Conservation (phyloP, 2,888 invertebrate genomes). For the Zygogramma bicolorata region DNA sequence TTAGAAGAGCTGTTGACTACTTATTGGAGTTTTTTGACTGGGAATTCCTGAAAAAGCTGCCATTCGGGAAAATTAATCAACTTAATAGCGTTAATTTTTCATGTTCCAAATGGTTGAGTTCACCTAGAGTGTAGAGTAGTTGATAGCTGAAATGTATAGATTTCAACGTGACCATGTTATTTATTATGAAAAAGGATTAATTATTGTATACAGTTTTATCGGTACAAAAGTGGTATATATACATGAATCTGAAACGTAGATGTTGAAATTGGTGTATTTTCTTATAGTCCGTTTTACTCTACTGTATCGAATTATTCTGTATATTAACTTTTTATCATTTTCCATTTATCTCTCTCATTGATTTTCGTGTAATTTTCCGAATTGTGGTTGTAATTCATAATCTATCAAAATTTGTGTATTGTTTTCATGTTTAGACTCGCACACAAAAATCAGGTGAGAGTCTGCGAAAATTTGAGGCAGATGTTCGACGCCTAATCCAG, state of each 20-base stretch:
- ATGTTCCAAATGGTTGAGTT: slow-evolving; percentile 29
- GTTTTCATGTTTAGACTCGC: too few relatives aligned
- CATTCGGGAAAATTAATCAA: slow-evolving; percentile 28
- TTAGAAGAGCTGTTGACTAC: slow-evolving; percentile 18
- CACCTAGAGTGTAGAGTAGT: slow-evolving; percentile 38
- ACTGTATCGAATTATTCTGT: slow-evolving; percentile 12
- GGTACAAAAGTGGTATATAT: too few relatives aligned
- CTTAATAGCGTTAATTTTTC: slow-evolving; percentile 33
- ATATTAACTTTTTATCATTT: too few relatives aligned
- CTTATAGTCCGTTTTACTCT: slow-evolving; percentile 35
- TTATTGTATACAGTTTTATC: slow-evolving; percentile 39
- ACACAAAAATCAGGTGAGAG: too few relatives aligned
- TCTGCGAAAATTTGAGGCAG: too few relatives aligned
- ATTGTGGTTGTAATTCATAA: too few relatives aligned
- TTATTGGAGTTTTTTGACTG: slow-evolving; percentile 29
- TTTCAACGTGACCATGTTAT: slow-evolving; percentile 53
- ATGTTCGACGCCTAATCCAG: too few relatives aligned
- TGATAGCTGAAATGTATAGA: slow-evolving; percentile 48
- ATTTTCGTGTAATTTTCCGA: too few relatives aligned
- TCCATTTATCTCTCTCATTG: too few relatives aligned
- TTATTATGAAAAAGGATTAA: slow-evolving; percentile 47
- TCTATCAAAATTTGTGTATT: too few relatives aligned
- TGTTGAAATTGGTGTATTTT: slow-evolving; percentile 41
- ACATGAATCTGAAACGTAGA: slow-evolving; percentile 24
- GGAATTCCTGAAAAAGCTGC: slow-evolving; percentile 40